Evolutionary conservation across 2,888 invertebrate genomes (phyloP).

Genomic region (Eilema caniola): DNA sequence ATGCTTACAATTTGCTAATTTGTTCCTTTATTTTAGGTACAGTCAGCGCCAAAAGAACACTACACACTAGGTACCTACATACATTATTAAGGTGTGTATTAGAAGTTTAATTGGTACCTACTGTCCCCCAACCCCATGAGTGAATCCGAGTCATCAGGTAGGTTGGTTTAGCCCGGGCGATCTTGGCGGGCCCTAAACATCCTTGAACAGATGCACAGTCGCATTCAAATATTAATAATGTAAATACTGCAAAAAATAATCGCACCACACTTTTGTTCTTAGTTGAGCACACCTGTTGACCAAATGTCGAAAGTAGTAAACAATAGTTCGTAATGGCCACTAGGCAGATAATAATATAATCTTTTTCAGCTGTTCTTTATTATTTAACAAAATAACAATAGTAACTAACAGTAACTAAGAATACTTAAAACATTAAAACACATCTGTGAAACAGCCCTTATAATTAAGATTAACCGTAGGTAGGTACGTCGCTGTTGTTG

Average conservation of each 20-base stretch:
- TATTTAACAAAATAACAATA: background rate
- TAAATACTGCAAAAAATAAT: slow-evolving; percentile 1
- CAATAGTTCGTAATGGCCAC: slow-evolving; percentile 3
- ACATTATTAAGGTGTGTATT: too few relatives aligned
- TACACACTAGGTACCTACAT: too few relatives aligned
- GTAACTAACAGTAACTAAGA: background rate
- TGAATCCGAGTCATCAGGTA: too few relatives aligned
- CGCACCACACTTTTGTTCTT: slow-evolving; percentile 19
- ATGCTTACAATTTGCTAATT: too few relatives aligned
- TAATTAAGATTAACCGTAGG: too few relatives aligned
- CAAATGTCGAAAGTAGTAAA: slow-evolving; percentile 34
- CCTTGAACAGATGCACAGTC: background rate
- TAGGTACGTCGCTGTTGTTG: too few relatives aligned
- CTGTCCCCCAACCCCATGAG: too few relatives aligned
- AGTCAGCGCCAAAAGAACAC: too few relatives aligned
- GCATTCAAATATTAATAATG: background rate
- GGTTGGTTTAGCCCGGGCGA: background rate
- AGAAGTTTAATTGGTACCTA: too few relatives aligned
- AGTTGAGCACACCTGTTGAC: slow-evolving; percentile 35
- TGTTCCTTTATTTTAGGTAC: too few relatives aligned
- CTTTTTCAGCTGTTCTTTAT: slow-evolving; percentile 31
- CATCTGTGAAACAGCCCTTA: background rate
- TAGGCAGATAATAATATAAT: slow-evolving; percentile 30
- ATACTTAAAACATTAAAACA: background rate
- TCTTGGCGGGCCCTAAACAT: background rate